A percentile compares a stretch with the other conserved stretches of the same genome.
Evolutionary conservation across 2,797 vertebrate genomes (phyloP).

Genomic region (Pseudochromis fuscus): DNA sequence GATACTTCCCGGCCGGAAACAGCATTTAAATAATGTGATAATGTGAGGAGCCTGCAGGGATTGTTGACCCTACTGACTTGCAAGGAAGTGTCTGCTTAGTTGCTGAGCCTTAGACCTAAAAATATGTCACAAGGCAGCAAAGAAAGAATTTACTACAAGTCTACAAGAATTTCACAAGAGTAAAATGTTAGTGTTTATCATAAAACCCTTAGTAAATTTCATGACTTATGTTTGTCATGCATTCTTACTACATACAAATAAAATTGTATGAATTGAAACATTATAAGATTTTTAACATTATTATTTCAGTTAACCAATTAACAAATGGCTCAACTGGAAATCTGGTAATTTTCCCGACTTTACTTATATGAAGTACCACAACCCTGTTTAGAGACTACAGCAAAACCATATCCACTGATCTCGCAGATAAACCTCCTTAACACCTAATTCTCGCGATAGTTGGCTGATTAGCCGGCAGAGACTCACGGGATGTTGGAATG

Average conservation of each 20-base stretch:
- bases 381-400: too few relatives aligned
- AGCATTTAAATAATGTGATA: slow-evolving; percentile 22
- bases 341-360: too few relatives aligned
- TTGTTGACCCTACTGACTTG: slow-evolving; percentile 10
- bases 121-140: neutral
- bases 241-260: too few relatives aligned
- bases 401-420: neutral
- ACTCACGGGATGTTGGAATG: slow-evolving; percentile 62
- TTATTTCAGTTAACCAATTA: too few relatives aligned
- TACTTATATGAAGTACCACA: too few relatives aligned
- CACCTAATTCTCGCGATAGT: slow-evolving; percentile 82
- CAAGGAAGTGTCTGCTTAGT: slow-evolving; percentile 11
- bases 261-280: too few relatives aligned
- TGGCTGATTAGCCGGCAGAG: slow-evolving; percentile 54
- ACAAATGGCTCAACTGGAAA: too few relatives aligned
- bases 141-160: too few relatives aligned
- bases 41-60: slow-evolving; percentile 20
- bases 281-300: too few relatives aligned
- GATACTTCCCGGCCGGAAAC: slow-evolving; percentile 47
- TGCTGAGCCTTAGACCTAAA: slow-evolving; percentile 17
- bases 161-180: too few relatives aligned
- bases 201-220: neutral
- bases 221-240: neutral
- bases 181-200: too few relatives aligned
- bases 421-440: slow-evolving; percentile 1